A percentile compares a stretch with the other conserved stretches of the same genome.
Evolutionary conservation across 2,797 vertebrate genomes (phyloP).

Genomic region (Alosa sapidissima): DNA sequence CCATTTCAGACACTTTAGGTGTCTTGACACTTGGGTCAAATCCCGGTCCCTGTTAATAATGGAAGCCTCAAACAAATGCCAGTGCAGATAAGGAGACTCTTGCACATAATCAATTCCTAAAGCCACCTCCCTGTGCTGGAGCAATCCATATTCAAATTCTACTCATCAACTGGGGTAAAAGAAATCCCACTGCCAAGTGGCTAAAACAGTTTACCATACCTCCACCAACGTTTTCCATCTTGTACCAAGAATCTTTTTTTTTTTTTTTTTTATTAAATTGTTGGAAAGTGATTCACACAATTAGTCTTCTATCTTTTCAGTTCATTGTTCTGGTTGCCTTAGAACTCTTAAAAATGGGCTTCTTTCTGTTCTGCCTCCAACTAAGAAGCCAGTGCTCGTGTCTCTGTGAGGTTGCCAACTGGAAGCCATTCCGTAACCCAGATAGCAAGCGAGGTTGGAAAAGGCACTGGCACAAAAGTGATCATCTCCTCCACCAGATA

Average conservation of each 20-base stretch:
- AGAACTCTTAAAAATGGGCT: neutral
- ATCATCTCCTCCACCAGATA: neutral
- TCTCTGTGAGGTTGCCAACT: neutral
- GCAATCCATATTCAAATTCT: slow-evolving; percentile 2
- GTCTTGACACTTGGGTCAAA: slow-evolving; percentile 44
- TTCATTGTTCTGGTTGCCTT: neutral
- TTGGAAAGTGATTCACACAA: neutral
- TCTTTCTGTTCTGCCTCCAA: neutral
- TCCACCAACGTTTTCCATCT: neutral
- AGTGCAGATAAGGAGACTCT: slow-evolving; percentile 13
- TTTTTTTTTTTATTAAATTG: neutral
- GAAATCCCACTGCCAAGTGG: neutral
- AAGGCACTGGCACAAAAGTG: neutral
- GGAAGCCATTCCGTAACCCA: neutral
- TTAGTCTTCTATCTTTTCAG: neutral
- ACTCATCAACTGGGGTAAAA: neutral
- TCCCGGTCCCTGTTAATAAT: slow-evolving; percentile 50
- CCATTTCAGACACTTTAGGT: slow-evolving; percentile 38
- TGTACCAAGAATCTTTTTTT: neutral
- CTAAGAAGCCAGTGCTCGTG: neutral
- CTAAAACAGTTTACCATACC: neutral
- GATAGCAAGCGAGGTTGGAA: neutral
- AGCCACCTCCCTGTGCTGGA: neutral
- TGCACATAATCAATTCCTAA: slow-evolving; percentile 1
- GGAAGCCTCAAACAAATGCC: slow-evolving; percentile 42